A percentile compares a stretch with the other conserved stretches of the same genome.
Evolutionary conservation across 2,113 vertebrate species (phyloP).

Genomic region (Paradoxurus hermaphroditus): DNA sequence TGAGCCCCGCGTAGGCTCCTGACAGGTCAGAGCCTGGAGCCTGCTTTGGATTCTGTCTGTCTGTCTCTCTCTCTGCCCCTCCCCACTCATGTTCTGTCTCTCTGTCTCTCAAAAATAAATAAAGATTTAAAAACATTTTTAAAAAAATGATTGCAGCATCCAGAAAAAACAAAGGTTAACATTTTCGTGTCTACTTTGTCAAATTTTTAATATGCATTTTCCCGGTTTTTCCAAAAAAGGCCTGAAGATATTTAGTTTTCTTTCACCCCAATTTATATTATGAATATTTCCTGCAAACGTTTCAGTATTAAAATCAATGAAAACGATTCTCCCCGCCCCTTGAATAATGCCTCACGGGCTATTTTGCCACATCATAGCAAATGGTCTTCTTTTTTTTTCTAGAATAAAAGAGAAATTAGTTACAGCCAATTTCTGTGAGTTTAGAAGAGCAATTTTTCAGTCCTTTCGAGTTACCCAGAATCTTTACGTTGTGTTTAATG

Average conservation of each 20-base stretch:
- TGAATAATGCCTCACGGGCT: neutral
- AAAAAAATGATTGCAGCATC: neutral
- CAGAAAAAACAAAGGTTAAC: neutral
- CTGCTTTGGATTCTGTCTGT: no score
- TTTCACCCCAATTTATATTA: constrained; percentile 40
- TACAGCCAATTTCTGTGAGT: neutral
- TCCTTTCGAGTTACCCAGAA: constrained; percentile 1
- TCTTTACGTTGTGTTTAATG: neutral
- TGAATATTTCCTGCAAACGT: neutral
- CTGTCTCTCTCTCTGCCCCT: no score
- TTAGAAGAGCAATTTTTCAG: neutral
- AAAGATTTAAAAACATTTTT: no score
- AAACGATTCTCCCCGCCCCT: neutral
- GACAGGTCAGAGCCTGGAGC: no score
- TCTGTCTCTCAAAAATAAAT: no score
- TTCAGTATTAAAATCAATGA: constrained; percentile 18
- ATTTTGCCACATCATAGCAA: constrained; percentile 19
- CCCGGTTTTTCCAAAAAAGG: neutral
- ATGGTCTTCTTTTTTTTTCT: neutral
- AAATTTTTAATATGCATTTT: neutral
- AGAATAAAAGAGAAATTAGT: constrained; percentile 1
- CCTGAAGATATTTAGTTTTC: neutral
- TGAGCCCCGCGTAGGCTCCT: no score
- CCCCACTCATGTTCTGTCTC: no score
- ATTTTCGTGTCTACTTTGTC: neutral